Base-by-base conservation (phyloP, 2,113 vertebrate species). In the Leptobrachium ailaonicum region DNA sequence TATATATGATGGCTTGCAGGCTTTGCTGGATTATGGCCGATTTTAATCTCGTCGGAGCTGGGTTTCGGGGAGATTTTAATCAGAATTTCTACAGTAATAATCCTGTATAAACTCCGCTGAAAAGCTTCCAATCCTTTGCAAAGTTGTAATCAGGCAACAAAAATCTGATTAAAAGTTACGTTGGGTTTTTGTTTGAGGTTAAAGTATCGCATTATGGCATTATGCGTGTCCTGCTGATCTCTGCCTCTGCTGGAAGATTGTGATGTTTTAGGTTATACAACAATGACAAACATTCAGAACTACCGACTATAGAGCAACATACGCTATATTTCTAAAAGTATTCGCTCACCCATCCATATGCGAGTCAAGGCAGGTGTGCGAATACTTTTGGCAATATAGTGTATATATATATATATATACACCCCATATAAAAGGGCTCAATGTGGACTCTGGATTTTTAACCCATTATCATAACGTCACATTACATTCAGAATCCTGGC, bases 81-180 rank as follows among this genome's bases (percentile, higher is more conserved):
- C 88, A 87, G 86, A 86, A 85, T 89, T 87, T 89, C 87, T 76
- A 87, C 88, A 89, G 88, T 71, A 83, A 83, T 89, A 89, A 88
- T 89, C 88, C 88, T 4, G 7, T 82, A 85, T 85, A 86, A 85
- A 85, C 85, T 84, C 87, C 86, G 79, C 68, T 73, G 77, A 85
- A 53, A 0, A 7, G 47, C 86, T 85, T 75, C 62, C 88, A 83
- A 84, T 82, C 86, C 88, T 70, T 77, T 85, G 80, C 82, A 82
- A 60, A 81, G 62, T 85, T 73, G 71, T 62, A 58, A 81, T 83
- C 82, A 79, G 82, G 83, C 9, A 0, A 82, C 69, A 82, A 71
- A 75, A 71, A 80, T 73, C 78, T 80, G 78, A 80, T 80, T 80
- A 80, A 80, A 80, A 80, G 71, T 80, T 80, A 60, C 71, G 67